Conservation (phyloP, 1,140 invertebrate species). For the Cherax destructor region DNA sequence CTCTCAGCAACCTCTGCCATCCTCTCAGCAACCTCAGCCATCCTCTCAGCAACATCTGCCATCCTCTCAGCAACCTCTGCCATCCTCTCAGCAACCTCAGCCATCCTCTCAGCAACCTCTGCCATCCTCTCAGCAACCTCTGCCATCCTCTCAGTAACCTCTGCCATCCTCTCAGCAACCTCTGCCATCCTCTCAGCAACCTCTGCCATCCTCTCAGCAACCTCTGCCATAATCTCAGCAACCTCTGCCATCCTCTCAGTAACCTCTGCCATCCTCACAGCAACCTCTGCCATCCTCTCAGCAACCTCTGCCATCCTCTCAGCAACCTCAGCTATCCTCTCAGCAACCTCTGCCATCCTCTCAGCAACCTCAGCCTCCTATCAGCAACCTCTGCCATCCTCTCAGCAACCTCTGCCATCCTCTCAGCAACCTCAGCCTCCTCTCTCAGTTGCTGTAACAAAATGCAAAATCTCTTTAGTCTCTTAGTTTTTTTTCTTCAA, state of each 20-base stretch:
- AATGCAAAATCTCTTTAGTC: too few relatives aligned
- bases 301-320: conserved; percentile 89
- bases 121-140: conserved; percentile 98
- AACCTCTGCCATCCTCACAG: conserved; percentile 86
- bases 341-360: conserved; percentile 88
- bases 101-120: conserved; percentile 88
- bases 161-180: too few relatives aligned
- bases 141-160: too few relatives aligned
- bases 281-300: conserved; percentile 96
- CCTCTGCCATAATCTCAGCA: too few relatives aligned
- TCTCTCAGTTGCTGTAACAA: conserved; percentile 91
- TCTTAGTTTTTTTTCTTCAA: too few relatives aligned
- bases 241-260: conserved; percentile 98
- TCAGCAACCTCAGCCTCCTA: too few relatives aligned
- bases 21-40: conserved; percentile 91
- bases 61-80: too few relatives aligned
- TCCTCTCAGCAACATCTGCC: too few relatives aligned
- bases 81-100: conserved; percentile 95
- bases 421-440: too few relatives aligned
- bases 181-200: conserved; percentile 98
- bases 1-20: conserved; percentile 96
- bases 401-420: conserved; percentile 87
- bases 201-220: conserved; percentile 85
- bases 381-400: conserved; percentile 98
- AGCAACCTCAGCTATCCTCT: conserved; percentile 97